Conservation (phyloP, 2,113 vertebrate species). For the Tetraodon nigroviridis region DNA sequence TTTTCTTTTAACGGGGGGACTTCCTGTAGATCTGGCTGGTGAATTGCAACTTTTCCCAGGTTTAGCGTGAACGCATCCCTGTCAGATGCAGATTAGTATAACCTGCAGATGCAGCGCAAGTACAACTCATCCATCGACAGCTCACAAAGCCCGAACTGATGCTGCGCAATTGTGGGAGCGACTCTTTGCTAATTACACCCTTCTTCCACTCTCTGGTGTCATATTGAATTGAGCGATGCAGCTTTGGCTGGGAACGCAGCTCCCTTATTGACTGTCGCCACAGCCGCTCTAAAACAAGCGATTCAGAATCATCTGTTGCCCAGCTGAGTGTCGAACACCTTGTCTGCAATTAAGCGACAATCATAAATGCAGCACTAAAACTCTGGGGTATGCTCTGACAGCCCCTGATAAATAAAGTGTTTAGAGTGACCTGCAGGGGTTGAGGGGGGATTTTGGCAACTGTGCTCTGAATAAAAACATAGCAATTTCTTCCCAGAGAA, state of each 20-base stretch:
- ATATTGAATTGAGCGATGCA: slow-evolving; percentile 34
- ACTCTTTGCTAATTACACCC: slow-evolving; percentile 13
- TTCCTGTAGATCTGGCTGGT: too few relatives aligned
- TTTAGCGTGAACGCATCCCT: too few relatives aligned
- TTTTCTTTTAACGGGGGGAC: too few relatives aligned
- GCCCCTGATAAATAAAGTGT: slow-evolving; percentile 56
- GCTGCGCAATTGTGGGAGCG: slow-evolving; percentile 3
- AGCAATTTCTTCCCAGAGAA: slow-evolving; percentile 47
- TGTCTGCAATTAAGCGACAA: slow-evolving; percentile 58
- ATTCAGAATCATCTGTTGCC: slow-evolving; percentile 51
- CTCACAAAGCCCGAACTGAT: not conserved
- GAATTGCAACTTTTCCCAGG: too few relatives aligned
- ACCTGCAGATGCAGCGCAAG: too few relatives aligned
- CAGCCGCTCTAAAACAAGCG: slow-evolving; percentile 59
- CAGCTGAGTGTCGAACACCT: slow-evolving; percentile 67
- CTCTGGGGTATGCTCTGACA: slow-evolving; percentile 49
- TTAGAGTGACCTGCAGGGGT: slow-evolving; percentile 48
- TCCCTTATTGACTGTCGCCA: slow-evolving; percentile 24
- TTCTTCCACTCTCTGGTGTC: slow-evolving; percentile 16
- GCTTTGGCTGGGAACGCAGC: slow-evolving; percentile 20
- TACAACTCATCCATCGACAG: not conserved
- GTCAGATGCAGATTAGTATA: too few relatives aligned
- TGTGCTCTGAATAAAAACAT: slow-evolving; percentile 32
- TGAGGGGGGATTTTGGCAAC: slow-evolving; percentile 24
- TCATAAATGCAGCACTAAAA: slow-evolving; percentile 56